Conservation (phyloP, 2,888 invertebrate species). For the Clistopyga incitator region DNA sequence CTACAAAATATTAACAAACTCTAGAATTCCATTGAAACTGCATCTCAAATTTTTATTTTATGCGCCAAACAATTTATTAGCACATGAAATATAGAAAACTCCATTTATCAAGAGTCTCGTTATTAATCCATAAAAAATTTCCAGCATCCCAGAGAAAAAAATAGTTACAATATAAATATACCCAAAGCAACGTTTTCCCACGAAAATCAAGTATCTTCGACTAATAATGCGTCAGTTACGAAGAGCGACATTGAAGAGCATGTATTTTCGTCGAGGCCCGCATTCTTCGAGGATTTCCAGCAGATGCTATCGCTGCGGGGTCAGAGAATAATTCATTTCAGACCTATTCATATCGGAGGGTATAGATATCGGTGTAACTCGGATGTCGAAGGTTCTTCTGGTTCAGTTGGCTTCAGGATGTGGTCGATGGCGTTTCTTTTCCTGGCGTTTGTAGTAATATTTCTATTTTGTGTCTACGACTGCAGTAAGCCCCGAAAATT, state of each 20-base stretch:
- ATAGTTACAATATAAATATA: not conserved
- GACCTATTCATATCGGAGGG: not conserved
- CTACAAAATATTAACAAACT: too few species aligned
- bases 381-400: not conserved
- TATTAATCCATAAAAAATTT: too few species aligned
- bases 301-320: slow-evolving; percentile 42
- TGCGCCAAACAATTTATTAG: too few species aligned
- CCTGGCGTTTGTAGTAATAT: slow-evolving; percentile 61
- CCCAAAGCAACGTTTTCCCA: too few species aligned
- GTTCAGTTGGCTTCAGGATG: slow-evolving; percentile 32
- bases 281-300: not conserved
- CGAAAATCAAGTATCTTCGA: not conserved
- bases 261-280: slow-evolving; percentile 37
- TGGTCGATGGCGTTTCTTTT: slow-evolving; percentile 63
- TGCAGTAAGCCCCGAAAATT: slow-evolving; percentile 78
- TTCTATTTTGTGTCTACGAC: slow-evolving; percentile 71
- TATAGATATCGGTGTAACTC: not conserved
- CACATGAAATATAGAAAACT: not conserved
- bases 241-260: slow-evolving; percentile 19
- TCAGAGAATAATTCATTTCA: slow-evolving; percentile 32
- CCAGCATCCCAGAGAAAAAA: not conserved
- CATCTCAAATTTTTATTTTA: too few species aligned
- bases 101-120: not conserved
- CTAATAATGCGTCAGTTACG: not conserved
- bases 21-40: too few species aligned